Base-by-base conservation (phyloP, 2,888 invertebrate genomes). In the Cheilosia vulpina region DNA sequence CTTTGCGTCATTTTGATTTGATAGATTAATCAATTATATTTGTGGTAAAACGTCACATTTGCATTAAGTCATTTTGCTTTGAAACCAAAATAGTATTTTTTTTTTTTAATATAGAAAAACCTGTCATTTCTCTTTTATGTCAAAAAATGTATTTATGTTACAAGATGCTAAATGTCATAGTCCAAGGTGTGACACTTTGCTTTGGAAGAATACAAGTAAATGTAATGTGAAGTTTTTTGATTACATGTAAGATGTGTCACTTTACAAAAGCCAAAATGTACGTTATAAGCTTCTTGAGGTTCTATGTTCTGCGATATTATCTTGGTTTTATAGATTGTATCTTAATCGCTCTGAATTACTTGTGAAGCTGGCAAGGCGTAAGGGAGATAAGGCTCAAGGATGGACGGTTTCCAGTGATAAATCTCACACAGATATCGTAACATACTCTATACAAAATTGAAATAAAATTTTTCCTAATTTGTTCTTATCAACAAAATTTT, bases 11-110 rank as follows among this genome's bases (percentile, higher is more conserved):
- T 34, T 34, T 34, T 11, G 11, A 11, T 34, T 34, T 34, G 11
- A 11, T 11, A 34, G 2, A 3, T 34, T 34, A 34, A 34, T 41
- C 41, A 45, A 19, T 47, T 47, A 17, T 47, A 7, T 47, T 47
- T 47, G 47, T 17, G 47, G 47, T 19, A 47, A 47, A 47, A 47
- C 47, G 47, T 17, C 17, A 17, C 7, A 47, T 47, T 47, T 47
- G 47, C 47, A 47, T 47, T 47, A 17, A 47, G 19, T 47, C 19
- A 47, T 47, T 47, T 47, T 47, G 17, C 47, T 9, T 47, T 47
- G 47, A 17, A 47, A 47, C 47, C 17, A 47, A 47, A 47, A 6
- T 19, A 47, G 47, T 47, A 41, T 41, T 41, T 7, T 41, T 31
- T 27, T 27, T 41, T 15, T 41, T 41, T 41, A 41, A 41, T 41